Base-by-base conservation (phyloP, 2,888 invertebrate species). In the Drosophila nigritarsus region DNA sequence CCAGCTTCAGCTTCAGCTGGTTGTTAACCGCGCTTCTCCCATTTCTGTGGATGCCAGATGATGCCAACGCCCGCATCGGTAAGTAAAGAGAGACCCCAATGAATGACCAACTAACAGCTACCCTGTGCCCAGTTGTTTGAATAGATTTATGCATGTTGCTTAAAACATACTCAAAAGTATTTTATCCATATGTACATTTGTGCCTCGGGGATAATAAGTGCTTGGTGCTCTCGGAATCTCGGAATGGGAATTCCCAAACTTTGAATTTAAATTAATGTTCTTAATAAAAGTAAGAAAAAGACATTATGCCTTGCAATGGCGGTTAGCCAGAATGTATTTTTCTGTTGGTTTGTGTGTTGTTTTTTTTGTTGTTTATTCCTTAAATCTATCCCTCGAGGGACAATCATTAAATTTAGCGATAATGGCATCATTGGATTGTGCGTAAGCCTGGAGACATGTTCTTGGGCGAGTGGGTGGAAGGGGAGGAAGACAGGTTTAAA, bases 1-100 rank as follows among this genome's bases (percentile, higher is more conserved):
- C 38, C 62, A 68, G 70, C 64, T 80, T 78, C 67, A 66, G 68
- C 80, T 78, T 50, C 62, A 71, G 71, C 60, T 83, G 84, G 78
- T 61, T 88, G 73, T 59, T 85, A 78, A 69, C 89, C 75, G 72
- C 70, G 69, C 68, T 79, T 36, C 73, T 92, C 54, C 65, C 89
- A 75, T 75, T 89, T 45, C 73, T 91, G 67, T 83, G 91, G 68
- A 72, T 90, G 83, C 90, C 84, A 74, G 81, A 84, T 78, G 91
- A 81, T 75, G 88, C 91, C 72, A 89, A 91, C 73, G 92, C 92
- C 64, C 90, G 92, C 67, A 92, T 92, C 73, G 92, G 92, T 92
- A 87, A 92, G 92, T 92, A 82, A 54, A 64, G 27, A 50, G 38
- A 30, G 20, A 9, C 9, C 45, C 30, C 45, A 54, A 50, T 36